A percentile compares a stretch with the other conserved stretches of the same genome.
phyloP scores from a whole-genome alignment of 2,113 vertebrate genomes.

The Leptodactylus fuscus region DNA sequence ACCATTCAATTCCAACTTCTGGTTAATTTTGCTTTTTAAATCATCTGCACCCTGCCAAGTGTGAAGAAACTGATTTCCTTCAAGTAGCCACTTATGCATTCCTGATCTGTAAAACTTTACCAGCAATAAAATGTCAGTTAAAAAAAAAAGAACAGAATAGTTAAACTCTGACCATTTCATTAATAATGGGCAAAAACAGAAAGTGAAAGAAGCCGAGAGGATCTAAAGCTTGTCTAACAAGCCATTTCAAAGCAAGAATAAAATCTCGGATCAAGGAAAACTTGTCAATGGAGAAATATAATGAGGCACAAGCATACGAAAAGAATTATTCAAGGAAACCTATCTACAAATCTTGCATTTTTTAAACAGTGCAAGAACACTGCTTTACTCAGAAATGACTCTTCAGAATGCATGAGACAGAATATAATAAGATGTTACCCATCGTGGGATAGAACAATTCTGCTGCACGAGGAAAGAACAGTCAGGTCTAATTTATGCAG shows the following conservation, averaged over 20 bases:
- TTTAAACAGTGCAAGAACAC: constrained; percentile 61
- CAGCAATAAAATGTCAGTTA: constrained; percentile 53
- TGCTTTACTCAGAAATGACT: constrained; percentile 12
- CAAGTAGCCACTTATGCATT: constrained; percentile 52
- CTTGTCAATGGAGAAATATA: constrained; percentile 68
- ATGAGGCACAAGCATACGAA: constrained; percentile 66
- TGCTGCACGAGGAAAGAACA: neutral
- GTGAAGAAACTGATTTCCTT: constrained; percentile 59
- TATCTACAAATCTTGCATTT: constrained; percentile 60
- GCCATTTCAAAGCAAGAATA: constrained; percentile 71
- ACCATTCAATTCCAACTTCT: constrained; percentile 61
- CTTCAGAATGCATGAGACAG: constrained; percentile 34
- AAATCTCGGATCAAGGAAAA: constrained; percentile 67
- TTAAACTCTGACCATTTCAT: constrained; percentile 64
- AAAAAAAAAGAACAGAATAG: constrained; percentile 59
- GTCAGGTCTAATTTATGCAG: neutral
- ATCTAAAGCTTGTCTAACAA: constrained; percentile 70
- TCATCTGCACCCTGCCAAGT: constrained; percentile 55
- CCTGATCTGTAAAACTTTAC: constrained; percentile 27
- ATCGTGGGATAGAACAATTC: neutral
- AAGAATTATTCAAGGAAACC: constrained; percentile 71
- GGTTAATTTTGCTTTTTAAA: constrained; percentile 58
- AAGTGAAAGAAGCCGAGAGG: constrained; percentile 54
- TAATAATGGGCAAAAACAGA: constrained; percentile 62
- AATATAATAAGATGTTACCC: neutral